Conservation (phyloP, 2,888 invertebrate species). For the Alviniconcha strummeri region DNA sequence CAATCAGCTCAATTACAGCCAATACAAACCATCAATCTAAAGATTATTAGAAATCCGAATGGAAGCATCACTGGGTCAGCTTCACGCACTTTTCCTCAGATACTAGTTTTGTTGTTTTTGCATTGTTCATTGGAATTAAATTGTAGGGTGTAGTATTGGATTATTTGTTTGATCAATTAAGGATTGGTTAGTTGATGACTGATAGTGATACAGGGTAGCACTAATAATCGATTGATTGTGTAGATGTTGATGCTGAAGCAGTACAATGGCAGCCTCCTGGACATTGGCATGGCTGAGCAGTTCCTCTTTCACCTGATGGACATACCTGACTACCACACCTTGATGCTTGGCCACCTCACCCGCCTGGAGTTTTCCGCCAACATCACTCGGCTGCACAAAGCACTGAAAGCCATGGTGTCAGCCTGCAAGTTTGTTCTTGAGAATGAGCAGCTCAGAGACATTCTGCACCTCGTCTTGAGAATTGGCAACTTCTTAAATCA, state of each 20-base stretch:
- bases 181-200: too few relatives aligned
- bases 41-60: too few relatives aligned
- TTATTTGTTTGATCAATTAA: too few relatives aligned
- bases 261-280: constrained; percentile 67
- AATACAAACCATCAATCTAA: too few relatives aligned
- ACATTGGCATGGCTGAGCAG: constrained; percentile 74
- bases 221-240: too few relatives aligned
- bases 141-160: too few relatives aligned
- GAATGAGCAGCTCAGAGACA: constrained; percentile 56
- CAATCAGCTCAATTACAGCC: too few relatives aligned
- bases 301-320: constrained; percentile 72
- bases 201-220: too few relatives aligned
- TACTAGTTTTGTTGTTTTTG: too few relatives aligned
- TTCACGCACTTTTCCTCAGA: too few relatives aligned
- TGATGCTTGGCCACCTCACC: constrained; percentile 73
- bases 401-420: constrained; percentile 55
- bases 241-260: constrained; percentile 71
- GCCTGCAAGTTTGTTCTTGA: constrained; percentile 54
- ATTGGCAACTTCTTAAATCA: constrained; percentile 71
- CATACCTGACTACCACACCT: constrained; percentile 70
- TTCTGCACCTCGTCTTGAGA: constrained; percentile 65
- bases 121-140: too few relatives aligned
- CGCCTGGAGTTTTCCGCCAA: constrained; percentile 69
- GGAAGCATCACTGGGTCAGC: too few relatives aligned
- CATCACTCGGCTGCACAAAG: constrained; percentile 51